These are phyloP conservation scores for Calosoma granatense DNA, from an alignment of 1,140 invertebrate genomes.

Conservation along the genomic window DNA sequence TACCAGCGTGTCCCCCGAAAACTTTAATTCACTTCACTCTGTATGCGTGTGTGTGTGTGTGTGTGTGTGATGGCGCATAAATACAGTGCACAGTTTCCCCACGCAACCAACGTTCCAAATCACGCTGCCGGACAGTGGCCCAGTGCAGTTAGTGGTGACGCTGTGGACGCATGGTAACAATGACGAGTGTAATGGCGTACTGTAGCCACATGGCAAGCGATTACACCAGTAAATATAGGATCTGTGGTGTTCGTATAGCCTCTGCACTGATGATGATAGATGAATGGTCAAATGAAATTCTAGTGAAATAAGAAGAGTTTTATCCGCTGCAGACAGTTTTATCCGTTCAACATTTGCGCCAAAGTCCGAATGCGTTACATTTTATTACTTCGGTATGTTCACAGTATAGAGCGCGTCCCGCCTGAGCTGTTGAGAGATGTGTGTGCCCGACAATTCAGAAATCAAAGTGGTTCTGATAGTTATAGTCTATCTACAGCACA, in stretches of 20 bases:
- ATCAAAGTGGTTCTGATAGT: too few species aligned
- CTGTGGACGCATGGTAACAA: conserved; percentile 5
- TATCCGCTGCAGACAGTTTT: background rate
- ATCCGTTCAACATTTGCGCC: background rate
- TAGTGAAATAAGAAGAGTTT: background rate
- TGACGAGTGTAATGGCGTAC: conserved; percentile 2
- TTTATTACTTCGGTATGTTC: background rate
- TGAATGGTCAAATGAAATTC: conserved; percentile 15
- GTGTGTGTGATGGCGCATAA: background rate
- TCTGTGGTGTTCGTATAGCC: conserved; percentile 8
- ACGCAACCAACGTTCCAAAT: conserved; percentile 11
- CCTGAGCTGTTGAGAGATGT: too few species aligned
- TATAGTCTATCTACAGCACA: too few species aligned
- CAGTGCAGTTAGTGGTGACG: conserved; percentile 11
- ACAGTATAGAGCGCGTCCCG: too few species aligned
- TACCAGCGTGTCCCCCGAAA: background rate
- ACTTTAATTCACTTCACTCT: background rate
- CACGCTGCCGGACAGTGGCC: conserved; percentile 16
- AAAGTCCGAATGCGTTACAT: background rate
- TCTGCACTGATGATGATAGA: conserved; percentile 19
- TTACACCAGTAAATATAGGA: conserved; percentile 20
- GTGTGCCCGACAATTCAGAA: too few species aligned
- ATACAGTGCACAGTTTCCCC: background rate
- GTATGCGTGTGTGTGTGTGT: background rate
- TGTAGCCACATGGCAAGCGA: conserved; percentile 18